A percentile compares a stretch with the other conserved stretches of the same genome.
Conservation (phyloP, 2,797 vertebrate genomes). For the Labroides dimidiatus region DNA sequence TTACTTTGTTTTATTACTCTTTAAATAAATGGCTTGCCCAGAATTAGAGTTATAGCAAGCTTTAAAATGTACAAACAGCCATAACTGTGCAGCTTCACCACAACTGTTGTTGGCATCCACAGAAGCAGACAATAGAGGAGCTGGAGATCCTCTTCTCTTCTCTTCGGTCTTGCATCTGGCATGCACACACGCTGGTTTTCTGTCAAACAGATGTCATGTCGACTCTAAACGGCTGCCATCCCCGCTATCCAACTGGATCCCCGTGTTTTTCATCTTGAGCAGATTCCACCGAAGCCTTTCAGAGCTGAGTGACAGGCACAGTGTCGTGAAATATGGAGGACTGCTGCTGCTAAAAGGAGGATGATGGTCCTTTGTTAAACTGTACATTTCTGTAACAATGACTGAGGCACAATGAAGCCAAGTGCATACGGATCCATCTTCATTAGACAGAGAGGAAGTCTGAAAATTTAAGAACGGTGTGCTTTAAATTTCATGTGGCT, state of each 20-base stretch:
- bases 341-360: slow-evolving; percentile 38
- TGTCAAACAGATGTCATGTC: slow-evolving; percentile 78
- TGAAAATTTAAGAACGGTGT: slow-evolving; percentile 38
- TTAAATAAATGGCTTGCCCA: too few relatives aligned
- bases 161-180: slow-evolving; percentile 72
- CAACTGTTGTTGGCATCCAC: slow-evolving; percentile 23
- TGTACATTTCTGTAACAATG: slow-evolving; percentile 51
- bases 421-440: slow-evolving; percentile 53
- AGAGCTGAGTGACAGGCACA: slow-evolving; percentile 69
- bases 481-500: slow-evolving; percentile 46
- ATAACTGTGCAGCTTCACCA: background rate
- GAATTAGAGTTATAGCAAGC: background rate
- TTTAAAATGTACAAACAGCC: slow-evolving; percentile 1
- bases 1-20: too few relatives aligned
- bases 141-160: slow-evolving; percentile 41
- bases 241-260: slow-evolving; percentile 73
- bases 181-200: slow-evolving; percentile 74
- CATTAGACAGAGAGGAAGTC: slow-evolving; percentile 40
- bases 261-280: slow-evolving; percentile 78
- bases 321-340: slow-evolving; percentile 64
- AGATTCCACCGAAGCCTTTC: slow-evolving; percentile 66
- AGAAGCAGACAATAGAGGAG: slow-evolving; percentile 57
- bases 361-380: slow-evolving; percentile 45
- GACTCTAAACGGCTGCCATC: slow-evolving; percentile 79
- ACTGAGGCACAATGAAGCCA: slow-evolving; percentile 42